Conservation (phyloP, 1,140 invertebrate species). For the Coenobita brevimanus region DNA sequence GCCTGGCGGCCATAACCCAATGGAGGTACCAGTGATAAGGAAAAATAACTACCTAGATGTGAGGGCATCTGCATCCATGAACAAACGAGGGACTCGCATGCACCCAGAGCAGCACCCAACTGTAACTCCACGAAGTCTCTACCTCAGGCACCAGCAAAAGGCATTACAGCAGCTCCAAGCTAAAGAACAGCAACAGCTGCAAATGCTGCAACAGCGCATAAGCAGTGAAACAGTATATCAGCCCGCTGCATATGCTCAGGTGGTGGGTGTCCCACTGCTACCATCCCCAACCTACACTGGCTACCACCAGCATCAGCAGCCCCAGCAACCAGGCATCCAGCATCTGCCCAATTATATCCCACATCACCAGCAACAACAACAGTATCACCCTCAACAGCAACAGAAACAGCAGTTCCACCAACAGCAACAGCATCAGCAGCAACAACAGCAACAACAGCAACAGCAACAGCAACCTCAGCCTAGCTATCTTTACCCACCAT, state of each 20-base stretch:
- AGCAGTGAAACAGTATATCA: slow-evolving; percentile 67
- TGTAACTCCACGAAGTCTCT: slow-evolving; percentile 61
- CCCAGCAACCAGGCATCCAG: slow-evolving; percentile 12
- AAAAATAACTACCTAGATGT: slow-evolving; percentile 82
- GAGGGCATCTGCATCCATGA: slow-evolving; percentile 76
- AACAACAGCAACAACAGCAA: slow-evolving; percentile 37
- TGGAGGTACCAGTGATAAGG: slow-evolving; percentile 75
- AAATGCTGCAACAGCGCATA: slow-evolving; percentile 54
- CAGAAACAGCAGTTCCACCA: neutral
- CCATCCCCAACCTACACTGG: slow-evolving; percentile 63
- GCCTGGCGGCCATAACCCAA: neutral
- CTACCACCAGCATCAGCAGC: slow-evolving; percentile 45
- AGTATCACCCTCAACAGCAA: slow-evolving; percentile 20
- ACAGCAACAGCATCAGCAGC: slow-evolving; percentile 12
- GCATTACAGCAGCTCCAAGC: slow-evolving; percentile 58
- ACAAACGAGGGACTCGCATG: slow-evolving; percentile 34
- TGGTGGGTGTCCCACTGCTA: slow-evolving; percentile 62
- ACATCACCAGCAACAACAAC: neutral
- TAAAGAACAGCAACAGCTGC: slow-evolving; percentile 57
- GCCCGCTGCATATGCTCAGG: slow-evolving; percentile 65
- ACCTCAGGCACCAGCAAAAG: slow-evolving; percentile 65
- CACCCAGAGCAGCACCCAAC: slow-evolving; percentile 63
- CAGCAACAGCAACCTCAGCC: slow-evolving; percentile 42
- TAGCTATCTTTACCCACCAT: slow-evolving; percentile 54
- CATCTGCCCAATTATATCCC: slow-evolving; percentile 6